phyloP scores from a whole-genome alignment of 2,888 invertebrate species.

The Patella caerulea region DNA sequence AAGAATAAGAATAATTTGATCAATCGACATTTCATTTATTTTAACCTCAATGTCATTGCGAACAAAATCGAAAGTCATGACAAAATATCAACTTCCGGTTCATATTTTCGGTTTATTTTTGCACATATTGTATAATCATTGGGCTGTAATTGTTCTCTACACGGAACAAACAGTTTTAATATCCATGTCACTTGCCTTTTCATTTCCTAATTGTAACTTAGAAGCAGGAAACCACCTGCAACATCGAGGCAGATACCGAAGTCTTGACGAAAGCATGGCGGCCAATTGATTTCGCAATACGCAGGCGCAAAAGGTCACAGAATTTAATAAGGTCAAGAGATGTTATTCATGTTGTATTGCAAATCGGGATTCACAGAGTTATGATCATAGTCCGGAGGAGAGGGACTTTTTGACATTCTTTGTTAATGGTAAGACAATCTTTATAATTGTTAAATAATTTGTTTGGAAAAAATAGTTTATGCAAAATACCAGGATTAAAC shows the following conservation, averaged over 20 bases:
- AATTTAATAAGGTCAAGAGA: not conserved
- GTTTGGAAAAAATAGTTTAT: too few species aligned
- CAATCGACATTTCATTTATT: too few species aligned
- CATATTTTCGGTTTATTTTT: not conserved
- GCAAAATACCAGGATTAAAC: too few species aligned
- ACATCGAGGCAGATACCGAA: conserved; percentile 51
- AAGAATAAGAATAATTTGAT: too few species aligned
- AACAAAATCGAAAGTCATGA: not conserved
- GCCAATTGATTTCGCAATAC: conserved; percentile 31
- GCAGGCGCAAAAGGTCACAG: conserved; percentile 35
- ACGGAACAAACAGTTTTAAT: too few species aligned
- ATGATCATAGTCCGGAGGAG: too few species aligned
- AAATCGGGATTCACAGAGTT: too few species aligned
- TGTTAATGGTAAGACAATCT: too few species aligned
- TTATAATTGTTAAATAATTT: too few species aligned
- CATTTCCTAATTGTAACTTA: conserved; percentile 32
- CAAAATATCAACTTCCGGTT: not conserved
- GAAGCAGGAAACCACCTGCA: conserved; percentile 49
- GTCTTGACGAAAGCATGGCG: conserved; percentile 44
- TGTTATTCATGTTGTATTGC: not conserved
- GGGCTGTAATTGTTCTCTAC: too few species aligned
- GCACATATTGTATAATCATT: too few species aligned
- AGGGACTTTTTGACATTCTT: too few species aligned
- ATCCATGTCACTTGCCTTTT: conserved; percentile 40
- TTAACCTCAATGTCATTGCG: not conserved